Percentiles rank a stretch among this genome's conserved stretches.
phyloP scores from a whole-genome alignment of 2,113 vertebrate genomes.

The Manacus vitellinus region DNA sequence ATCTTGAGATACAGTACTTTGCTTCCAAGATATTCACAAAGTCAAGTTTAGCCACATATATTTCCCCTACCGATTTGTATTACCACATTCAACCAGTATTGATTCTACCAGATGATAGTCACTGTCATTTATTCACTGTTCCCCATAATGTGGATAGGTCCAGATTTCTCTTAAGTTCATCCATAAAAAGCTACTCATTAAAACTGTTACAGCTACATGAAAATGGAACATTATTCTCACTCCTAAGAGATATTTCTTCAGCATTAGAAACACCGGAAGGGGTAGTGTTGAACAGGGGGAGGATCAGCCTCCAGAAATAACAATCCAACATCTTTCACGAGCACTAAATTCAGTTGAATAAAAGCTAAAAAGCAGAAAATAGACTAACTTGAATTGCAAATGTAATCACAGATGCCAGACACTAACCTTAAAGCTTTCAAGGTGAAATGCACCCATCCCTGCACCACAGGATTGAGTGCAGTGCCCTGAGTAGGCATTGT shows the following conservation, averaged over 20 bases:
- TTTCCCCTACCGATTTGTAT: not conserved
- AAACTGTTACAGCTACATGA: not conserved
- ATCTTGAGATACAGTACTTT: not conserved
- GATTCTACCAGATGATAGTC: not conserved
- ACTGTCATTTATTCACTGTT: not conserved
- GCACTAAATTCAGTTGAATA: conserved; percentile 35
- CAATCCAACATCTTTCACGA: conserved; percentile 15
- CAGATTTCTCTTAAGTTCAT: not conserved
- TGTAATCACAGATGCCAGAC: conserved; percentile 54
- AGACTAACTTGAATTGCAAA: conserved; percentile 70
- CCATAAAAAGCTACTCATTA: not conserved
- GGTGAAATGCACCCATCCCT: conserved; percentile 37
- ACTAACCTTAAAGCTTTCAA: conserved; percentile 54
- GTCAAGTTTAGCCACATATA: not conserved
- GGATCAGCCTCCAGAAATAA: conserved; percentile 20
- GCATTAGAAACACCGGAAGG: not conserved
- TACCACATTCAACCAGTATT: not conserved
- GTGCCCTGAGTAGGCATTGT: conserved; percentile 10
- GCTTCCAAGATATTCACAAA: not conserved
- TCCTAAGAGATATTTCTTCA: not conserved
- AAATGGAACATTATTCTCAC: not conserved
- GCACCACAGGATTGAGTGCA: not conserved
- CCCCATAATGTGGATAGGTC: not conserved
- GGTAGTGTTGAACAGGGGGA: not conserved
- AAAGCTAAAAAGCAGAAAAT: conserved; percentile 61